Percentiles rank a stretch among this genome's conserved stretches.
Conservation (phyloP, 2,888 invertebrate genomes). For the Ophraella communa region DNA sequence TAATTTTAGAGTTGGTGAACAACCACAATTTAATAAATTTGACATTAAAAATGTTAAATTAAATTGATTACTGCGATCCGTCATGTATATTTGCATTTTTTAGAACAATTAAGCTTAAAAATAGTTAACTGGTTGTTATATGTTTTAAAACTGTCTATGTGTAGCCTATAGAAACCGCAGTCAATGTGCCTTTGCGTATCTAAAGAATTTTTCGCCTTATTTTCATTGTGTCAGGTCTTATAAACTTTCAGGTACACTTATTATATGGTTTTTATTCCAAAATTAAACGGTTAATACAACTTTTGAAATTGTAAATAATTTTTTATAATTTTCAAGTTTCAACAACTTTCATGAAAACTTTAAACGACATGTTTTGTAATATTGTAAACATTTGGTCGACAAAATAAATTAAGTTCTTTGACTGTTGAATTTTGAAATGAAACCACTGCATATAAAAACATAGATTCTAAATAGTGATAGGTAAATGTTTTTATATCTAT, state of each 20-base stretch:
- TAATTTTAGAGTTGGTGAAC: too few relatives aligned
- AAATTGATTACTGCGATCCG: neutral
- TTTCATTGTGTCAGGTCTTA: neutral
- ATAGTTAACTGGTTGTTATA: constrained; percentile 12
- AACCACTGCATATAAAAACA: neutral
- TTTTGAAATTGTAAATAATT: neutral
- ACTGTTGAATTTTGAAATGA: neutral
- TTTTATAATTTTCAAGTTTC: too few relatives aligned
- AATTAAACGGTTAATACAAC: neutral
- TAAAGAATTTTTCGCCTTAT: constrained; percentile 28
- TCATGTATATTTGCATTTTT: neutral
- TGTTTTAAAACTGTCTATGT: constrained; percentile 26
- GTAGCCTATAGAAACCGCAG: constrained; percentile 31
- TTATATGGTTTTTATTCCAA: neutral
- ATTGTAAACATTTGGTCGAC: neutral
- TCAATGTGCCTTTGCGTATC: constrained; percentile 34
- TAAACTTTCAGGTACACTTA: neutral
- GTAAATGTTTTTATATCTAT: neutral
- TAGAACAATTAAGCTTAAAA: neutral
- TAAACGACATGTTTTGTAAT: too few relatives aligned
- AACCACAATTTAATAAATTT: too few relatives aligned
- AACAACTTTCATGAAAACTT: too few relatives aligned
- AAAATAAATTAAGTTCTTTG: neutral
- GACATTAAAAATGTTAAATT: too few relatives aligned
- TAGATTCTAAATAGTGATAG: neutral